A percentile compares a stretch with the other conserved stretches of the same genome.
These are phyloP conservation scores for Eidolon helvum DNA, from an alignment of 2,113 vertebrate genomes.

Conservation along the genomic window DNA sequence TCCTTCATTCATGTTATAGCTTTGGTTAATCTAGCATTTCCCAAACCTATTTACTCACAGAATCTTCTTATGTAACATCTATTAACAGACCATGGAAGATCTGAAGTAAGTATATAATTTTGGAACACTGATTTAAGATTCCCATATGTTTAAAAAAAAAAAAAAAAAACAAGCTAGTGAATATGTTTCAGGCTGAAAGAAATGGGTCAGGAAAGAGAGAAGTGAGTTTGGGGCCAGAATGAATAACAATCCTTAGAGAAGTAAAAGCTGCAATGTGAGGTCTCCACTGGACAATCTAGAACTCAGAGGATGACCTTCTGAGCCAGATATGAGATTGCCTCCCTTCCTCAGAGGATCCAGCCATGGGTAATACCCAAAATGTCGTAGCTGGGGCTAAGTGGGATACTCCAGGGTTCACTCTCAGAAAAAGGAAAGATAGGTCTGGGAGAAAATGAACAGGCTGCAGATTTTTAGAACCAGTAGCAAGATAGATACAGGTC, in stretches of 20 bases:
- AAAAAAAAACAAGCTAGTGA: conserved; percentile 22
- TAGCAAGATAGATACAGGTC: not conserved
- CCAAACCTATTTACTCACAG: conserved; percentile 53
- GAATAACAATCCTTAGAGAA: not conserved
- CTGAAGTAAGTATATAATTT: conserved; percentile 63
- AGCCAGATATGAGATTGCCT: not conserved
- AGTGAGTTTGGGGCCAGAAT: not conserved
- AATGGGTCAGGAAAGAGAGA: conserved; percentile 64
- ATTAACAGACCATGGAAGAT: conserved; percentile 49
- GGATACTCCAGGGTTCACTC: not conserved
- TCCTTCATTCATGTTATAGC: not conserved
- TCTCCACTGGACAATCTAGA: not conserved
- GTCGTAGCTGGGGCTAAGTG: not conserved
- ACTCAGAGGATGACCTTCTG: not conserved
- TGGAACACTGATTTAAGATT: conserved; percentile 64
- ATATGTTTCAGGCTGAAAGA: conserved; percentile 48
- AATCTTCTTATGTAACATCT: conserved; percentile 43
- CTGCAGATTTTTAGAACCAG: not conserved
- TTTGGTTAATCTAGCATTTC: conserved; percentile 11
- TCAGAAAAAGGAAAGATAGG: not conserved
- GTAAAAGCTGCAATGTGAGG: not conserved
- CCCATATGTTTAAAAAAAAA: conserved; percentile 5
- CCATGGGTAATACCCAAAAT: not conserved
- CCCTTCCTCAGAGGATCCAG: not conserved
- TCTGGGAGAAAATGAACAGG: not conserved